Conservation (phyloP, 2,113 vertebrate species). For the Ceyx margarethae region DNA sequence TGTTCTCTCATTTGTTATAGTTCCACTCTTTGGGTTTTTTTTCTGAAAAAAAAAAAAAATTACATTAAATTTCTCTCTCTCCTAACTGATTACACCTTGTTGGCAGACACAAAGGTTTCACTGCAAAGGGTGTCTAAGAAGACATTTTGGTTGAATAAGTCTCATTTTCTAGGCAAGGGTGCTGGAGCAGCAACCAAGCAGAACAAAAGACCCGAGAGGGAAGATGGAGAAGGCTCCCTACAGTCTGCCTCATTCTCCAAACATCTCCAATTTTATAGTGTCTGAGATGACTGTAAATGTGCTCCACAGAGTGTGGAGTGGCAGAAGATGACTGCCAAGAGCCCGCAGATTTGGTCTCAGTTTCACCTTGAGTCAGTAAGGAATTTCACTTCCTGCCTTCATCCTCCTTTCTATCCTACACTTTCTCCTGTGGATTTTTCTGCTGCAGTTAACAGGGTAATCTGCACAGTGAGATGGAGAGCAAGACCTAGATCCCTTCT, state of each 20-base stretch:
- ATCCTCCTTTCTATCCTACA: not conserved
- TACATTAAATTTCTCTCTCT: not conserved
- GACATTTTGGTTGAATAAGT: not conserved
- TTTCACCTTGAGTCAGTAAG: not conserved
- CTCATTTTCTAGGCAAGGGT: not conserved
- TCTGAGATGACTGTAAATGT: not conserved
- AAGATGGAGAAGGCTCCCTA: not conserved
- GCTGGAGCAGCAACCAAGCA: not conserved
- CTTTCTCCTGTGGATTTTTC: not conserved
- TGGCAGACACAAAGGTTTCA: not conserved
- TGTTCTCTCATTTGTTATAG: not conserved
- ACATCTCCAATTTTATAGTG: not conserved
- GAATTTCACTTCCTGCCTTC: not conserved
- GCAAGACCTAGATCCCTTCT: not conserved
- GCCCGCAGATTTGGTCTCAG: not conserved
- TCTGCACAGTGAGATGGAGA: not conserved
- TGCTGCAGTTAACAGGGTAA: not conserved
- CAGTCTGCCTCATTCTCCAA: not conserved
- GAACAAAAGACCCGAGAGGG: not conserved
- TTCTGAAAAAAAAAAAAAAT: not conserved
- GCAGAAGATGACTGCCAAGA: not conserved
- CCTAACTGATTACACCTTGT: not conserved
- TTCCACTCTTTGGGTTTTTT: not conserved
- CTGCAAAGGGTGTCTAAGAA: not conserved
- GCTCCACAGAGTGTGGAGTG: not conserved